phyloP scores from a whole-genome alignment of 2,888 invertebrate species.

The Orthosia incerta region DNA sequence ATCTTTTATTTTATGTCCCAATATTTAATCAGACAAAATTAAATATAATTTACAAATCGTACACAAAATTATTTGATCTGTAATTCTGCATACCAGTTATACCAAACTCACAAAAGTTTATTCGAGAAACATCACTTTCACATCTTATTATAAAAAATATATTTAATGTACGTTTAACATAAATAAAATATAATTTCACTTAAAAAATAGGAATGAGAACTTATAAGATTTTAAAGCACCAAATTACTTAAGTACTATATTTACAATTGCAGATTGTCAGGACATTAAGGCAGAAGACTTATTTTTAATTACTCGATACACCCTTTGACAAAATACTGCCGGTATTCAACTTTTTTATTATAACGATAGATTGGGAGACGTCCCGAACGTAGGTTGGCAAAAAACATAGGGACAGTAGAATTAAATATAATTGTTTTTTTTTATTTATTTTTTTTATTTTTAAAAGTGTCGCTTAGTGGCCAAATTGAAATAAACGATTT shows the following conservation, averaged over 20 bases:
- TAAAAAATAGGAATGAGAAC: constrained; percentile 57
- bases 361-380: no score
- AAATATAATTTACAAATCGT: no score
- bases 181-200: constrained; percentile 41
- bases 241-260: constrained; percentile 57
- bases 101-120: not conserved
- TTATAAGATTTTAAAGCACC: constrained; percentile 56
- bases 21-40: no score
- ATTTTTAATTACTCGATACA: not conserved
- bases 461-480: no score
- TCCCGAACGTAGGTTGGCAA: no score
- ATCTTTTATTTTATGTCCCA: no score
- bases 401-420: no score
- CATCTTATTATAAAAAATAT: constrained; percentile 2
- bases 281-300: constrained; percentile 1
- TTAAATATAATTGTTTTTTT: no score
- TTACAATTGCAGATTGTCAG: constrained; percentile 35
- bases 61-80: not conserved
- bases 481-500: no score
- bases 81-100: no score
- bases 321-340: not conserved
- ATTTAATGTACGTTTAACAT: constrained; percentile 13
- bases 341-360: no score
- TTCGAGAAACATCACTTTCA: constrained; percentile 1
- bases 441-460: no score